Evolutionary conservation across 2,113 vertebrate species (phyloP), one percentile per base, ranked within the genome.

Genomic region (Malurus alboscapulatus): DNA sequence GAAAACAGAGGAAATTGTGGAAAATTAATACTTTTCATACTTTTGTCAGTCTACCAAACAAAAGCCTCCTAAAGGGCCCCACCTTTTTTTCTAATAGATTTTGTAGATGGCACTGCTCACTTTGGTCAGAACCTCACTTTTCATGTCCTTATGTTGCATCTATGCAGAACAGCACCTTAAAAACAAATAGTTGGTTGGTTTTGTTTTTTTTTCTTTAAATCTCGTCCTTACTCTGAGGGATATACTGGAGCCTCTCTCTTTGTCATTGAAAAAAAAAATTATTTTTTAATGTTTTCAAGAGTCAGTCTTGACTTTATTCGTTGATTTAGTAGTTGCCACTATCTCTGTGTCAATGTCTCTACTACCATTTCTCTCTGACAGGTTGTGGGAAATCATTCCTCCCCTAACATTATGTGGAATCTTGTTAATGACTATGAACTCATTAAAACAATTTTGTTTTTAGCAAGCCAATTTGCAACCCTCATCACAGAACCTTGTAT

Each of bases 21-120:
- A 72, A 92, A 88, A 48, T 4, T 4, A 44, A 34, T 32, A 26
- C 1, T 57, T 74, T 74, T 71, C 27, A 6, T 19, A 27, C 1
- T 63, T 67, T 55, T 30, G 4, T 54, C 17, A 20, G 1, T 62
- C 21, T n/a, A n/a, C 7, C 2, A 50, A 30, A 71, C 0, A 2
- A 83, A 10, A 59, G 17, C 3, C 1, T 63, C 27, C 9, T 62
- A n/a, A 84, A 66, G 4, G 8, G 6, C 1, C 6, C 2, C n/a
- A 32, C 2, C 4, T 45, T 17, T 21, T 44, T 36, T 14, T 85
- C 7, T 67, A 54, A 29, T 1, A 27, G 8, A 12, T 63, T 83
- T 79, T 45, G 4, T 40, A 67, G 26, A 48, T 7, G 1, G 1
- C 2, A 30, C 18, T 36, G 5, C 7, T 19, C 6, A 19, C 17